Evolutionary conservation across 2,888 invertebrate genomes (phyloP), one percentile per base, ranked within the genome.

Genomic region (Standfussiana lucernea): DNA sequence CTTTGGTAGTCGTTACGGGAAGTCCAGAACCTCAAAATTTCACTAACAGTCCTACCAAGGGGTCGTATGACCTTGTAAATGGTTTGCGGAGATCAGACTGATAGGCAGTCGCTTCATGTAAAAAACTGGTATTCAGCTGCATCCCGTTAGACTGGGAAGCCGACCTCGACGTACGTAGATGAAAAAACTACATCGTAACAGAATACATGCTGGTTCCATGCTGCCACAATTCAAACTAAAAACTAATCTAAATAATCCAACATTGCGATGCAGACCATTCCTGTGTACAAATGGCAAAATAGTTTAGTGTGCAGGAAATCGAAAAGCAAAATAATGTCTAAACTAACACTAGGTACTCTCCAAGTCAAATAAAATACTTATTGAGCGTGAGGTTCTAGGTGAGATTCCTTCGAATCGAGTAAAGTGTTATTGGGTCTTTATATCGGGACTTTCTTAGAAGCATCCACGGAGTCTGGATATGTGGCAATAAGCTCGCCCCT

Each of bases 191-290:
- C 10, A 37, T 1, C 1, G 13, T 32, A 50, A 37, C 24, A 42
- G 5, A 40, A 35, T 56, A 18, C 10, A 67, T 53, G 8, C 15
- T 59, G 18, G 7, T 66, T 47, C 7, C 45, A 10, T 65, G 21
- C 6, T 59, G 53, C 24, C 2, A 47, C 37, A 40, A 79, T 56
- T 24, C 35, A 45, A 59, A 59, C 72, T 42, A 79, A 59, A 78
- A 78, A 61, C 65, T 37, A 79, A 79, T 66, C 59, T 42, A 66
- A 67, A 77, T 67, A 77, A 45, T 66, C 65, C 28, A 10, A 65
- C 78, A 64, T 71, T 65, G 53, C 65, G 18, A 59, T 42, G 24
- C 24, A 47, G 59, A 32, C 59, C 28, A 50, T 37, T 47, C 13
- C 47, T 40, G 32, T 40, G 78, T 76, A 76, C 59, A 10, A 47